Conservation (phyloP, 2,888 invertebrate genomes). For the Diachrysia chrysitis region DNA sequence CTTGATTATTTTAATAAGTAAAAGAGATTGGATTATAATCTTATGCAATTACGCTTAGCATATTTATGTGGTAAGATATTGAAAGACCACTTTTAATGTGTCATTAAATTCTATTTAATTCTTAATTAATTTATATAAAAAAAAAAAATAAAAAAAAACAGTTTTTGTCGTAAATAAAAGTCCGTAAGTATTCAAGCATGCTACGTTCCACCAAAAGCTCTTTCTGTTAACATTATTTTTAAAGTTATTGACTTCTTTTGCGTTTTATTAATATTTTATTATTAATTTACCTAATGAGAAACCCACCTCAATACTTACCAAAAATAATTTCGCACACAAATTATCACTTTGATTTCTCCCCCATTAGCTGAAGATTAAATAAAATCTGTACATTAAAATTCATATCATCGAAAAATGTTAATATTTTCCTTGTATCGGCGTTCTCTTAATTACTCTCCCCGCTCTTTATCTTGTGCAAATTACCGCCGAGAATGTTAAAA, state of each 20-base stretch:
- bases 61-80: not conserved
- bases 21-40: not conserved
- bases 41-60: not conserved
- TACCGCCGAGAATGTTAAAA: slow-evolving; percentile 12
- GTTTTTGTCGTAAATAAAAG: too few species aligned
- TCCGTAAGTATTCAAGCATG: too few species aligned
- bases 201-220: not conserved
- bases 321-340: not conserved
- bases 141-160: too few species aligned
- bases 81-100: not conserved
- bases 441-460: slow-evolving; percentile 34
- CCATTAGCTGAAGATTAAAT: slow-evolving; percentile 4
- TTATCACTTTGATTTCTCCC: not conserved
- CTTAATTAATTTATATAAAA: too few species aligned
- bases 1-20: not conserved
- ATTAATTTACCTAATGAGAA: not conserved
- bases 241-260: not conserved
- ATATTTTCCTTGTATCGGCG: slow-evolving; percentile 6
- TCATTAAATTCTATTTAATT: not conserved
- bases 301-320: not conserved
- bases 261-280: not conserved
- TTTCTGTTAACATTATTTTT: not conserved
- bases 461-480: slow-evolving; percentile 45
- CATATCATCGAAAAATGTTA: not conserved
- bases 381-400: slow-evolving; percentile 1